Conservation (phyloP, 2,888 invertebrate species). For the Pharmacophagus antenor region DNA sequence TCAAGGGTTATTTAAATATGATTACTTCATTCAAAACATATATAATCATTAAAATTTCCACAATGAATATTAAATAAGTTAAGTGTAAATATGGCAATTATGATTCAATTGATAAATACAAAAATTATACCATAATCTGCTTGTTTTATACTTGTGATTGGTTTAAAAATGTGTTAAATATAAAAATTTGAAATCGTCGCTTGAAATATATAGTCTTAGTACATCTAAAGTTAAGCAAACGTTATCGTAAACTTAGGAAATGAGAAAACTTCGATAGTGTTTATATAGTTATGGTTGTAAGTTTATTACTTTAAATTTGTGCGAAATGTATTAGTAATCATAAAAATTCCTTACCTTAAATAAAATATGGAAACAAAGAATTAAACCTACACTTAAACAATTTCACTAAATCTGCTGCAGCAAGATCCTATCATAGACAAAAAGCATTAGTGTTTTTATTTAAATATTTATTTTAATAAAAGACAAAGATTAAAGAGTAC, state of each 20-base stretch:
- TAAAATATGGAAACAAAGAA: not conserved
- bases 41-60: no score
- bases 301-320: slow-evolving; percentile 6
- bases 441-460: slow-evolving; percentile 34
- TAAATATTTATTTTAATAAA: slow-evolving; percentile 57
- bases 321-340: slow-evolving; percentile 3
- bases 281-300: slow-evolving; percentile 3
- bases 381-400: not conserved
- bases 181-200: not conserved
- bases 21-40: not conserved
- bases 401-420: not conserved
- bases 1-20: not conserved
- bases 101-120: no score
- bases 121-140: no score
- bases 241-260: slow-evolving; percentile 9
- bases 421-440: slow-evolving; percentile 3
- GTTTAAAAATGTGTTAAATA: not conserved
- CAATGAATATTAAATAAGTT: not conserved
- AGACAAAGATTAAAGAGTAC: slow-evolving; percentile 69
- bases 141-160: no score
- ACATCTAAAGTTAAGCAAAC: slow-evolving; percentile 6
- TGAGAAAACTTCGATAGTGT: slow-evolving; percentile 22
- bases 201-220: slow-evolving; percentile 1
- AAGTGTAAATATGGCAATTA: not conserved
- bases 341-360: not conserved